phyloP scores from a whole-genome alignment of 2,888 invertebrate genomes.

The Pseudococcus viburni region DNA sequence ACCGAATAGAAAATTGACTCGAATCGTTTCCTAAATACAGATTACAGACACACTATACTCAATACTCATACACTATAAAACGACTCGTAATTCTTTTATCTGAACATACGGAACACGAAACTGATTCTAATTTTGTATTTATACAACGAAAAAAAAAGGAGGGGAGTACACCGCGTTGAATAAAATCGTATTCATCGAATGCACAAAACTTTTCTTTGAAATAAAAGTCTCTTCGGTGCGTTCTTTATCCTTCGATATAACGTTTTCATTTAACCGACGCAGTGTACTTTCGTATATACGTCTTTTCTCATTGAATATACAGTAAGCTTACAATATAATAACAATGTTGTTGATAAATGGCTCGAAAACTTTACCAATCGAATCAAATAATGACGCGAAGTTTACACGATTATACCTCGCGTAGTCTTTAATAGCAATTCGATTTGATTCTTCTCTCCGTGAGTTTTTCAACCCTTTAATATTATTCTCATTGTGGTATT shows the following conservation, averaged over 20 bases:
- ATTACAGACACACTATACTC: background rate
- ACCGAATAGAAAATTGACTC: slow-evolving; percentile 22
- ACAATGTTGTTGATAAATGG: slow-evolving; percentile 20
- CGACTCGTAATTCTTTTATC: slow-evolving; percentile 25
- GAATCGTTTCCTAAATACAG: background rate
- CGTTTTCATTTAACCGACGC: background rate
- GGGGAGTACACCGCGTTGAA: background rate
- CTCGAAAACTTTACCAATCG: slow-evolving; percentile 25
- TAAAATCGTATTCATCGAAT: slow-evolving; percentile 33
- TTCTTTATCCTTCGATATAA: background rate
- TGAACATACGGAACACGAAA: background rate
- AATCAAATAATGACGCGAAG: slow-evolving; percentile 21
- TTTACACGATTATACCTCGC: background rate
- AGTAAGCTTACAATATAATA: no score
- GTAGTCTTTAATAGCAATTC: background rate
- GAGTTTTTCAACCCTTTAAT: background rate
- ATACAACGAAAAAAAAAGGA: background rate
- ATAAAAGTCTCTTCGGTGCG: background rate
- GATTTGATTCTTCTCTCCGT: background rate
- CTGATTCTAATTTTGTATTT: slow-evolving; percentile 24
- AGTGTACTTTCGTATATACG: background rate
- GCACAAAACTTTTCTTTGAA: slow-evolving; percentile 22
- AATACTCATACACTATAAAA: background rate
- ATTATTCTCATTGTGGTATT: no score
- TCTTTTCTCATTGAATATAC: no score